Base-by-base conservation (phyloP, 2,797 vertebrate genomes). In the Parotocinclus haroldoi region DNA sequence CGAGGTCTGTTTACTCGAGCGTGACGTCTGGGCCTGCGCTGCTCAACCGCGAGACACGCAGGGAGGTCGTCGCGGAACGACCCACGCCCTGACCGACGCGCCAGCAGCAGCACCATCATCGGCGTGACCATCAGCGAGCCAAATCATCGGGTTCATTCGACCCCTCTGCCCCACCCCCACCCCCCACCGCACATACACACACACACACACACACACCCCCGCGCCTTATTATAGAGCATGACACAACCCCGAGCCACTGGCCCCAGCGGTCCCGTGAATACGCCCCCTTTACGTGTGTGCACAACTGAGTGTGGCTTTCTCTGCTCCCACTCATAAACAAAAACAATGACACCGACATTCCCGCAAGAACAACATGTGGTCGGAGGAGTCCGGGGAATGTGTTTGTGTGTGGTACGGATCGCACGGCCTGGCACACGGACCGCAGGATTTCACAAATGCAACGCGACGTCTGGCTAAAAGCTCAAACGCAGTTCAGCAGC, bases 401-500 rank as follows among this genome's bases (percentile, higher is more conserved):
- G 38, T 17, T 16, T 19, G 16, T 50, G 38, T 63, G 61, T 38
- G 66, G 61, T 56, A 37, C 42, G 60, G 44, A 69, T 37, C 16
- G 57, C 50, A 18, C 36, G 42, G 62, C 10, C 62, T 27, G 50
- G 59, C 54, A 59, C 40, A 59, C 63, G 10, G 58, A 44, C 49
- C 19, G 14, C 46, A 46, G 62, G 48, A 50, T 50, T 50, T 13
- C 48, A 16, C 13, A 14, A 58, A 48, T 71, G 17, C 49, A 77
- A 69, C 63, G 66, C 59, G 51, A 63, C 63, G 48, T 50, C 13
- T 50, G 48, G n/a, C 9, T 14, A 9, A 16, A 50, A 13, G n/a
- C 40, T 14, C 7, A 50, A 50, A 50, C n/a, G 11, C 45, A 46
- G 12, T 11, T 46, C 6, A 11, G 13, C 45, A 46, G 49, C 14